A percentile compares a stretch with the other conserved stretches of the same genome.
phyloP scores from a whole-genome alignment of 2,113 vertebrate genomes.

The Romanogobio albipinnatus region DNA sequence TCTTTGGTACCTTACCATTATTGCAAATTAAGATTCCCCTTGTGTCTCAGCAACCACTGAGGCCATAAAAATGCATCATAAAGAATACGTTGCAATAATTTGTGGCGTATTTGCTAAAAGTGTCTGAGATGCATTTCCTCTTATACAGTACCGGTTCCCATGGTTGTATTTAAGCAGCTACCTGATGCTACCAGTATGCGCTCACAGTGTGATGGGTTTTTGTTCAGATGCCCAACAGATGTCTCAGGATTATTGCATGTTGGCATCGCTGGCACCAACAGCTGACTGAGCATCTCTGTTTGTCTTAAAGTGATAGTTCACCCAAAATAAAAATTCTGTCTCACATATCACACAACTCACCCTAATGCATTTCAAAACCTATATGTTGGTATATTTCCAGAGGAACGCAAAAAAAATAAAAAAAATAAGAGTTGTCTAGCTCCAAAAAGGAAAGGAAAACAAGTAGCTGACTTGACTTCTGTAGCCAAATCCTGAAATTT shows the following conservation, averaged over 20 bases:
- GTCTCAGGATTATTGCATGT: conserved; percentile 27
- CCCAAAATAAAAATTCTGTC: not conserved
- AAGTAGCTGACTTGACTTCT: not conserved
- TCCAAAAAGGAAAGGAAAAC: not conserved
- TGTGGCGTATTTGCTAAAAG: conserved; percentile 74
- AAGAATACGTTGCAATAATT: conserved; percentile 72
- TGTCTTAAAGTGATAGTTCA: not conserved
- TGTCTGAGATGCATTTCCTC: conserved; percentile 60
- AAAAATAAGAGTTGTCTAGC: not conserved
- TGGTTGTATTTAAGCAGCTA: conserved; percentile 62
- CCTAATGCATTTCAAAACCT: not conserved
- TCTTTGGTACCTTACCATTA: conserved; percentile 77
- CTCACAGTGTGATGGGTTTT: conserved; percentile 5
- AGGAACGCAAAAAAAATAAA: no score
- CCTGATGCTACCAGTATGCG: conserved; percentile 51
- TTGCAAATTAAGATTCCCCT: conserved; percentile 77
- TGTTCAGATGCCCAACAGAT: conserved; percentile 16
- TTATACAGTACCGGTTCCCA: conserved; percentile 55
- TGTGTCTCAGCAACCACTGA: conserved; percentile 70
- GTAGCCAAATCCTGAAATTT: not conserved
- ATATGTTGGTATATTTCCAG: no score
- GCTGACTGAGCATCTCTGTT: conserved; percentile 11
- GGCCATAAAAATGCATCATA: conserved; percentile 72
- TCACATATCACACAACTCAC: not conserved
- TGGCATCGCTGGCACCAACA: conserved; percentile 12